A percentile compares a stretch with the other conserved stretches of the same genome.
These are phyloP conservation scores for Stomatorhinus ivindoensis DNA, from an alignment of 2,113 vertebrate genomes.

Conservation along the genomic window DNA sequence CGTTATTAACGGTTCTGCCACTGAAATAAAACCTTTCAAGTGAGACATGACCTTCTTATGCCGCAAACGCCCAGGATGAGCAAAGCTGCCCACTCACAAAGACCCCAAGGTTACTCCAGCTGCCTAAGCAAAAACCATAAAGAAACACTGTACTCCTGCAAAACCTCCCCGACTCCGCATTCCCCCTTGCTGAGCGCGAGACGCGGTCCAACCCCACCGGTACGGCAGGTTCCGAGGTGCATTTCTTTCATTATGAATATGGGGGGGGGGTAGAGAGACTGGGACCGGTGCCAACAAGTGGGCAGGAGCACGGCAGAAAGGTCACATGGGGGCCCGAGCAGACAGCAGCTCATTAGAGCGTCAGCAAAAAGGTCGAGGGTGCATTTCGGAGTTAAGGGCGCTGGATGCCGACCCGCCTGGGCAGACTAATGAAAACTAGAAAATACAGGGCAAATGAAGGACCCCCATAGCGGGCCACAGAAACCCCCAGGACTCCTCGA, in stretches of 20 bases:
- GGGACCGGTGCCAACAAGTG: neutral
- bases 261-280: neutral
- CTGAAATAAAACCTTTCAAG: neutral
- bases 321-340: neutral
- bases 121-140: neutral
- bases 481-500: neutral
- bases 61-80: neutral
- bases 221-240: neutral
- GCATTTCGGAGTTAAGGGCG: neutral
- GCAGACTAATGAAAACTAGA: neutral
- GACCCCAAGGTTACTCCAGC: conserved; percentile 6
- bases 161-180: neutral
- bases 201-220: neutral
- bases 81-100: neutral
- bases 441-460: neutral
- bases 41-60: neutral
- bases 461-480: neutral
- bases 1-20: neutral
- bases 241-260: neutral
- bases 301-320: neutral
- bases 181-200: neutral
- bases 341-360: neutral
- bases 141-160: neutral
- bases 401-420: neutral
- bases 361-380: neutral